Conservation (phyloP, 2,888 invertebrate genomes). For the Syrista parreyssii region DNA sequence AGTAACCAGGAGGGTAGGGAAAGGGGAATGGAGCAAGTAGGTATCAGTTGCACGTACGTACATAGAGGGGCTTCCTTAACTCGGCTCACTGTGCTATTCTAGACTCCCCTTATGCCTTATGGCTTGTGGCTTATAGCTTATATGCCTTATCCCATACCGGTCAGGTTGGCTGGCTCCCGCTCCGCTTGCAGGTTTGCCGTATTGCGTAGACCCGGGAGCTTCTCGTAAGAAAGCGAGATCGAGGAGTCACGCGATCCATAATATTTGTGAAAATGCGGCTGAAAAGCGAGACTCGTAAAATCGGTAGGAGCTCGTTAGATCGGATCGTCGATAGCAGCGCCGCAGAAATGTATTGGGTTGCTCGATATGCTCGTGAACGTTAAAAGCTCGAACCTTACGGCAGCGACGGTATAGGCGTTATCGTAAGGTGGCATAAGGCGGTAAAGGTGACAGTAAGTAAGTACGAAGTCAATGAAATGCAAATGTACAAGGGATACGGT, state of each 20-base stretch:
- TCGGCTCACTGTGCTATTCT: constrained; percentile 40
- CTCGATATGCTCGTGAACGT: not conserved
- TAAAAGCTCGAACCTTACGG: not conserved
- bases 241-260: not conserved
- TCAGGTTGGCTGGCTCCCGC: constrained; percentile 9
- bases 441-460: not conserved
- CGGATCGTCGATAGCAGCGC: not conserved
- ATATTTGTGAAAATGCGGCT: not conserved
- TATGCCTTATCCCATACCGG: constrained; percentile 26
- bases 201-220: not conserved
- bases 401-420: not conserved
- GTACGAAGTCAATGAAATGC: constrained; percentile 53
- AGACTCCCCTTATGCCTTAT: constrained; percentile 33
- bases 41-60: constrained; percentile 50
- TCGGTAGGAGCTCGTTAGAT: not conserved
- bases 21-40: constrained; percentile 28
- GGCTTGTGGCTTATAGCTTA: constrained; percentile 40
- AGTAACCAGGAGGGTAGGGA: constrained; percentile 21
- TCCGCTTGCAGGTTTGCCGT: not conserved
- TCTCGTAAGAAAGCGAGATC: not conserved
- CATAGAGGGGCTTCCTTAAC: constrained; percentile 43
- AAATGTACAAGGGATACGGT: constrained; percentile 39
- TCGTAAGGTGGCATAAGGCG: not conserved
- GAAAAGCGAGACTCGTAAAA: not conserved
- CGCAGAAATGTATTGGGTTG: not conserved